Evolutionary conservation across 2,113 vertebrate species (phyloP).

Genomic region (Ctenomys sociabilis): DNA sequence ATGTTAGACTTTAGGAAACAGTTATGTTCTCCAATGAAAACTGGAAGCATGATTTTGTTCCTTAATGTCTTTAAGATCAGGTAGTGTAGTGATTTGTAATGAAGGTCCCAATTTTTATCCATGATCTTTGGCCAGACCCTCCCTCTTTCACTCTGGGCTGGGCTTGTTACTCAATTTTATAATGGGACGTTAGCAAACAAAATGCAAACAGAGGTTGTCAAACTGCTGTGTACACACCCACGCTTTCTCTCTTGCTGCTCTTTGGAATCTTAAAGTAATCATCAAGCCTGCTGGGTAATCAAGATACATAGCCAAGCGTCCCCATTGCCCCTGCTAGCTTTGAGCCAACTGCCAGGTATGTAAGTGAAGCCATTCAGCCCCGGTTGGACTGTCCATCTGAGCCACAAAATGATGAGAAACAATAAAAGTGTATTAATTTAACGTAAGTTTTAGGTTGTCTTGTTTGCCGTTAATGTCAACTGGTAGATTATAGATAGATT

Average conservation of each 20-base stretch:
- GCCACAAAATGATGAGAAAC: not conserved
- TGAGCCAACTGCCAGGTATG: not conserved
- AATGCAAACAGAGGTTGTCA: not conserved
- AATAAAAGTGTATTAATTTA: not conserved
- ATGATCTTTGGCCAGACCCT: not conserved
- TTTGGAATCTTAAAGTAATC: not conserved
- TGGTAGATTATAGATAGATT: not conserved
- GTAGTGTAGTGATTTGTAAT: not conserved
- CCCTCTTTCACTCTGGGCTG: not conserved
- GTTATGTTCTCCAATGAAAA: constrained; percentile 7
- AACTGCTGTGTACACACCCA: not conserved
- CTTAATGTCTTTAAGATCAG: not conserved
- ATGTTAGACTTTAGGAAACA: not conserved
- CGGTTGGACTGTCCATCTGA: not conserved
- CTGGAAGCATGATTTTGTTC: not conserved
- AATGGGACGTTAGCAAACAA: not conserved
- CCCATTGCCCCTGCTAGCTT: not conserved
- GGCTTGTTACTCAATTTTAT: not conserved
- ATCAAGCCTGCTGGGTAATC: not conserved
- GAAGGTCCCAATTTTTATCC: not conserved
- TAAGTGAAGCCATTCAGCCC: not conserved
- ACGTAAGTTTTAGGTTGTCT: not conserved
- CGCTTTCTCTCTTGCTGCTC: not conserved
- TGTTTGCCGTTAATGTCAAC: not conserved
- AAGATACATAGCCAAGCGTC: not conserved